Evolutionary conservation across 1,140 invertebrate genomes (phyloP).

Genomic region (Zaprionus vittiger): DNA sequence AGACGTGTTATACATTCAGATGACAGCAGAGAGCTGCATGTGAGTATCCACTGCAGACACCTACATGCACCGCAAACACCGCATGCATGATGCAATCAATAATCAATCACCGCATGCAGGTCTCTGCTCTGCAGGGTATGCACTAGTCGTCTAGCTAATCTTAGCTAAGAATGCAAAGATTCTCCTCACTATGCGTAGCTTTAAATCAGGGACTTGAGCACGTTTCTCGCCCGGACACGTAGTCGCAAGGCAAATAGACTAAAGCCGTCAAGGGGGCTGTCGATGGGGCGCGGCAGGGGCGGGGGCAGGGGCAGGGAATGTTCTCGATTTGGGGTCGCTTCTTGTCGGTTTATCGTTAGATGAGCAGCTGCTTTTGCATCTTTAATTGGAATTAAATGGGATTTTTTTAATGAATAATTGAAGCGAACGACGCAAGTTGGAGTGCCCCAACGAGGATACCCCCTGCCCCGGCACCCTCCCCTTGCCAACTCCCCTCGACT

Average conservation of each 20-base stretch:
- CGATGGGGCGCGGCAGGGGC: not conserved
- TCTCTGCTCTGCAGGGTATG: not conserved
- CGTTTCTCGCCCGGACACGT: slow-evolving; percentile 50
- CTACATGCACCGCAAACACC: too few relatives aligned
- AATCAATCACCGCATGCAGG: too few relatives aligned
- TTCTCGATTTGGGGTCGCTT: slow-evolving; percentile 25
- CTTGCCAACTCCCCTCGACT: not conserved
- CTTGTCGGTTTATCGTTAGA: slow-evolving; percentile 59
- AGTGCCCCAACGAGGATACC: not conserved
- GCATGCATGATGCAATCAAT: too few relatives aligned
- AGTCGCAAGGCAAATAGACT: slow-evolving; percentile 28
- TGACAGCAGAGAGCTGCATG: too few relatives aligned
- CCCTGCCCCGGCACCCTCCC: not conserved
- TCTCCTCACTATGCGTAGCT: slow-evolving; percentile 38
- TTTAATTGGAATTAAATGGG: slow-evolving; percentile 78
- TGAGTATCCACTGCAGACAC: too few relatives aligned
- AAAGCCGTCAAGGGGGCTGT: not conserved
- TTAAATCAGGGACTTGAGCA: slow-evolving; percentile 69
- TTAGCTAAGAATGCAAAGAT: slow-evolving; percentile 2
- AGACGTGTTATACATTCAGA: not conserved
- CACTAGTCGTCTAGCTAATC: not conserved
- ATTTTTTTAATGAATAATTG: slow-evolving; percentile 73
- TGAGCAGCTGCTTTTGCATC: slow-evolving; percentile 73
- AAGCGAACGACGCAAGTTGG: slow-evolving; percentile 44
- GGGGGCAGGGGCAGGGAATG: not conserved